Conservation (phyloP, 2,888 invertebrate species). For the Cloeon dipterum region DNA sequence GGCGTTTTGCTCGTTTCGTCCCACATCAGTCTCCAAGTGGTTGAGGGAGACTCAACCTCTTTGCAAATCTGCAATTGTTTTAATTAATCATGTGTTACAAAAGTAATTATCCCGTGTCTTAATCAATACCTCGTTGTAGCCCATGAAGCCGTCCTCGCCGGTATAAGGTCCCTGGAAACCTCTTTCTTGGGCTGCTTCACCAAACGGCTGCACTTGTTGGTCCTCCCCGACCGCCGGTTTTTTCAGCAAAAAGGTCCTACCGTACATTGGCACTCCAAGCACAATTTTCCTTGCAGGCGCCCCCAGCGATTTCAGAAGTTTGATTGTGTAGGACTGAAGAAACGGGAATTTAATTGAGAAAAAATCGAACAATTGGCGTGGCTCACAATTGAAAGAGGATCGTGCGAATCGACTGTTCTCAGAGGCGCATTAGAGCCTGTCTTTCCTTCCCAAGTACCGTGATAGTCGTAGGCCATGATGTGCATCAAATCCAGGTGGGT, state of each 20-base stretch:
- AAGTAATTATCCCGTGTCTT: not conserved
- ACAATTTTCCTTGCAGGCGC: constrained; percentile 56
- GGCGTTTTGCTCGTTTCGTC: constrained; percentile 39
- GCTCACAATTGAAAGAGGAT: not conserved
- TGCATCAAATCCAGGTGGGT: constrained; percentile 32
- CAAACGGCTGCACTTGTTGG: constrained; percentile 22
- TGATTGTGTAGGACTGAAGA: constrained; percentile 45
- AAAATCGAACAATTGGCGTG: no score
- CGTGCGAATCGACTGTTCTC: constrained; percentile 13
- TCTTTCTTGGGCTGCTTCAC: constrained; percentile 24
- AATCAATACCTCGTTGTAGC: constrained; percentile 64
- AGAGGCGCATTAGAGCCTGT: constrained; percentile 63
- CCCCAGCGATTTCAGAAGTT: constrained; percentile 47
- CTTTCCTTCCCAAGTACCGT: constrained; percentile 55
- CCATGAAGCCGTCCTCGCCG: constrained; percentile 59
- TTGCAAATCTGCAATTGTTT: constrained; percentile 5
- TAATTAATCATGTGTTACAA: not conserved
- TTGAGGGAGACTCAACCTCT: constrained; percentile 13
- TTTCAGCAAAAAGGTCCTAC: constrained; percentile 40
- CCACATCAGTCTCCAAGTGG: constrained; percentile 45
- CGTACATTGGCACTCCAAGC: constrained; percentile 63
- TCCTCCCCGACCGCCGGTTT: constrained; percentile 12
- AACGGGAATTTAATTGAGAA: no score
- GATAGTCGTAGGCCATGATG: constrained; percentile 79
- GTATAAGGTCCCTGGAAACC: constrained; percentile 62